Base-by-base conservation (phyloP, 2,113 vertebrate species). In the Otocyon megalotis region DNA sequence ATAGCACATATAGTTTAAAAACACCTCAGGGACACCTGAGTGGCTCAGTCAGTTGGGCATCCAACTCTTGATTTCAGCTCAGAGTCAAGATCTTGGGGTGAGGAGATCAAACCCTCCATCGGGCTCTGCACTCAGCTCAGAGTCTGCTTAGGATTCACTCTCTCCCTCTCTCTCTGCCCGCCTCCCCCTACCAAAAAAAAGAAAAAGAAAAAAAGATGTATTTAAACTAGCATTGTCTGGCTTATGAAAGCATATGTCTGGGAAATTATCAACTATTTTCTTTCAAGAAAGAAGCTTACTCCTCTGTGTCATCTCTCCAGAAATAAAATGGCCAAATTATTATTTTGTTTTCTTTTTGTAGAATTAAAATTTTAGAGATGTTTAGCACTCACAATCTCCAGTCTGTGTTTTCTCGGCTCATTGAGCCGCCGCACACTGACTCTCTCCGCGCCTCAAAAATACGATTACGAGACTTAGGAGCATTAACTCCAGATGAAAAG, bases 351-450 rank as follows among this genome's bases (percentile, higher is more conserved):
- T 88, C 92, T 92, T 19, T 32, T 71, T 96, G 24, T 95, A 99
- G 99, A 98, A 99, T 99, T 98, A 99, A 99, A 98, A 99, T 99
- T 97, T 98, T 99, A 98, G 99, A 99, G 62, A 98, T 99, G 99
- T 99, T 99, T 94, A 98, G 98, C 1, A 97, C 99, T 28, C 99
- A 98, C 67, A 97, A 83, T 1, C 99, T 99, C 93, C 99, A 99
- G 43, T 99, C 99, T 0, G 99, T 99, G 81, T 99, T 99, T 54
- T 99, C 99, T 53, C 99, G 98, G n/a, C 98, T 99, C 60, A 99
- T 99, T 5, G 99, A 99, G 98, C 99, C 99, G 0, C 99, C 99
- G 0, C 96, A 98, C 17, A 56, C 97, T 0, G 99, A 98, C 53
- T 99, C 99, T 93, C 96, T 99, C 93, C 98, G 98, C 0, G 98